Base-by-base conservation (phyloP, 2,888 invertebrate genomes). In the Neocrepidodera transversa region DNA sequence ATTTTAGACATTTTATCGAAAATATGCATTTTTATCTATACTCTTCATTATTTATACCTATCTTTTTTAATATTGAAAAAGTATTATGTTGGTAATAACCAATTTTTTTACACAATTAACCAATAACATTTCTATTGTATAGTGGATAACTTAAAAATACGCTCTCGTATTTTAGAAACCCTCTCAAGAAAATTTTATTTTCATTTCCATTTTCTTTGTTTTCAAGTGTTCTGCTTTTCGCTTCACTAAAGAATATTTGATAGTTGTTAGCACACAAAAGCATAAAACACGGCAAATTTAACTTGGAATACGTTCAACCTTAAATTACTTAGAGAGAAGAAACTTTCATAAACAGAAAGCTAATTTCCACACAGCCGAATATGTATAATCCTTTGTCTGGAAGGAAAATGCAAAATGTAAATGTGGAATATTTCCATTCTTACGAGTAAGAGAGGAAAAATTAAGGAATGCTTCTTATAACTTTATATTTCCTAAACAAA, bases 321-420 rank as follows among this genome's bases (percentile, higher is more conserved):
- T 42, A 42, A 35, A 35, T 35, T 35, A 35, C 14, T 42, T 42
- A 42, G n/a, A 17, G 16, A 17, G 20, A 11, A 42, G 42, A 13
- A 14, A 42, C 20, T 42, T 20, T 16, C 42, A 20, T 20, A 42
- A 42, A 42, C 42, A 42, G 42, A 42, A 42, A 42, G 42, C 42
- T 42, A 42, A 42, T 42, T 42, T 42, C 20, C 42, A 42, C 20
- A 42, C 23, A 42, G 20, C 20, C 20, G 42, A 42, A 42, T 42
- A 42, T 42, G 20, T 42, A 42, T 20, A 42, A 42, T 42, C 42
- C 20, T 42, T 42, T 42, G 42, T 42, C 8, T 13, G 20, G n/a
- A 5, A 23, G 42, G 42, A 42, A 42, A 42, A 42, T 18, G 42
- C 42, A 42, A 20, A 42, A 42, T 13, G 42, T 42, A 42, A 42